Evolutionary conservation across 2,797 vertebrate genomes (phyloP), one percentile per base, ranked within the genome.

Genomic region (Dryobates pubescens): DNA sequence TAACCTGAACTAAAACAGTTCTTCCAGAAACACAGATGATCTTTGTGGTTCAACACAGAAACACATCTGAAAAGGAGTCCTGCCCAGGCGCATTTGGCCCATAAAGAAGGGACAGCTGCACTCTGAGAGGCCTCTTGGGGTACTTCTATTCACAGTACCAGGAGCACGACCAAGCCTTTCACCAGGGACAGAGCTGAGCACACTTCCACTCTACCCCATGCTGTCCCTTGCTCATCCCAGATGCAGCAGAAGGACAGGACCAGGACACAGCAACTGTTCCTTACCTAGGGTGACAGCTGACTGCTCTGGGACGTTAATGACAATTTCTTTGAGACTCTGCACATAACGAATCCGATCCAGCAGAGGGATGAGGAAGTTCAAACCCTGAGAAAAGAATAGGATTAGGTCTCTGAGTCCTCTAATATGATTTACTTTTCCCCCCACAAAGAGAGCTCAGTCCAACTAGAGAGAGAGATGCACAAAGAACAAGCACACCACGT

Each of bases 241-340:
- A 43, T 0, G 4, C 38, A 70, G 65, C 3, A 16, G 23, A 59
- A 93, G 30, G 32, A 54, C 69, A 69, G 17, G 23, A 26, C 30
- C 30, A 80, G 53, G 43, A 71, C 4, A 7, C 2, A 1, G 47
- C 59, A 32, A 61, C 27, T 63, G 30, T 70, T 82, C 83, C 98
- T 98, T 94, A 99, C 99, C 99, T 17, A 99, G 97, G 73, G 98
- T 98, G 16, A 99, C 98, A 7, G 99, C 98, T 13, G 99, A 99
- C 96, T 99, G 99, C 94, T 99, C 99, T 13, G 99, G 99, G 41
- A 99, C 98, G 5, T 99, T 99, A 64, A 99, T 99, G 88, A 99
- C 99, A 1, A 99, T 99, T 96, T 99, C 99, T 96, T 99, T 99
- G 65, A 99, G 98, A 86, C 99, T 99, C 92, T 99, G 99, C 41